Evolutionary conservation across 2,797 vertebrate species (phyloP).

Genomic region (Anguilla pacifica): DNA sequence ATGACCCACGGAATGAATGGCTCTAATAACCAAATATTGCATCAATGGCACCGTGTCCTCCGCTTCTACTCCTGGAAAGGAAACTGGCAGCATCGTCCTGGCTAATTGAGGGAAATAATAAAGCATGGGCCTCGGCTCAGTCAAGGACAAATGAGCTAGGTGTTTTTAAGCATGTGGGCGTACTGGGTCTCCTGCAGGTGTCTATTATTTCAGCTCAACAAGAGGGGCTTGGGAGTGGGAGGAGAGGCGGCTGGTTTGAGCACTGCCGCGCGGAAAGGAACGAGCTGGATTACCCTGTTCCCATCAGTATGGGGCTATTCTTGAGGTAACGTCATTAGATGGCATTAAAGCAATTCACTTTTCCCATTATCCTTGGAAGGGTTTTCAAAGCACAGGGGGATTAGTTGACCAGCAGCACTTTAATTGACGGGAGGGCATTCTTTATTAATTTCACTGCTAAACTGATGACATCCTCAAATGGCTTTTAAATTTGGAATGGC

Average conservation of each 20-base stretch:
- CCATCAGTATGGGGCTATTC: constrained; percentile 79
- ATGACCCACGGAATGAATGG: background rate
- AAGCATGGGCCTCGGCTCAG: constrained; percentile 48
- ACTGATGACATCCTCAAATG: constrained; percentile 61
- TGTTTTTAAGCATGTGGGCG: constrained; percentile 60
- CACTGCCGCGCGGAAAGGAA: constrained; percentile 63
- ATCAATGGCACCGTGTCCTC: background rate
- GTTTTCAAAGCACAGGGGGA: constrained; percentile 57
- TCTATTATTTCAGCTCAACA: constrained; percentile 66
- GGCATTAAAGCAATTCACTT: constrained; percentile 68
- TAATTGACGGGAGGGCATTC: constrained; percentile 64
- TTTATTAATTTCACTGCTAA: constrained; percentile 51
- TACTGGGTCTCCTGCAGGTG: constrained; percentile 60
- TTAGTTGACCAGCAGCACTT: constrained; percentile 60
- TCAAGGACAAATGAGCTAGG: constrained; percentile 64
- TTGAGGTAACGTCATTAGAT: constrained; percentile 74
- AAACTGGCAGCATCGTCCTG: constrained; percentile 66
- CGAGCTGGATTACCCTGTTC: constrained; percentile 77
- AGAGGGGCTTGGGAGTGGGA: constrained; percentile 55
- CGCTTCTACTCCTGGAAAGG: constrained; percentile 58
- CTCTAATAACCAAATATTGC: constrained; percentile 9
- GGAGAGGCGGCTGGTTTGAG: constrained; percentile 57
- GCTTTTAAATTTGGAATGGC: constrained; percentile 61
- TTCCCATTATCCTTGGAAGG: constrained; percentile 58
- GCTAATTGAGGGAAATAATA: constrained; percentile 72